Evolutionary conservation across 2,888 invertebrate species (phyloP), one percentile per base, ranked within the genome.

Genomic region (Luperina testacea): DNA sequence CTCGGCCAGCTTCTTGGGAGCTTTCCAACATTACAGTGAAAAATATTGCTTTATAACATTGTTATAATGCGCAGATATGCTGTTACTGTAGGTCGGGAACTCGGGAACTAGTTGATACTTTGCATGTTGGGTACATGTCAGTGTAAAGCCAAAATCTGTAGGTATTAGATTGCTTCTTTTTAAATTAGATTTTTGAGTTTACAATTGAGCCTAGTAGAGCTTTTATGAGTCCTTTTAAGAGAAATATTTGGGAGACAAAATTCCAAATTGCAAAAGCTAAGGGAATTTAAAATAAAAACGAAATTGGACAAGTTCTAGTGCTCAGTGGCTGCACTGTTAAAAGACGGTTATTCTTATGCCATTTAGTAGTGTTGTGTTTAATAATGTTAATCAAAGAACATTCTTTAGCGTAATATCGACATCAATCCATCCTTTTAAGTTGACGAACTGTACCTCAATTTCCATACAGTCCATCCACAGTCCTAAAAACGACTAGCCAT

Each of bases 1-100:
- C 27, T 68, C 15, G 48, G n/a, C 69, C 78, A 65, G 74, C 70
- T 78, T 78, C 77, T 73, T 88, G 83, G 75, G 76, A 70, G 59
- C 68, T 71, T 77, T 82, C 76, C 76, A 82, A 78, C 45, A 63
- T 27, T 48, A 38, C 20, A 59, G 48, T 38, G 53, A 79, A 51
- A 75, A 61, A 72, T 72, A 76, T 75, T 68, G 38, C 24, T 24
- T 4, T 64, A 15, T 72, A 59, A 68, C 63, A 5, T 67, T 77
- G 42, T 65, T 65, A 15, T 45, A 59, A 32, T 42, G 51, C 51
- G 27, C 7, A 42, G 24, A 70, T 17, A 42, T 51, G 48, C 24
- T 51, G 8, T 42, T 78, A 38, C 11, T 38, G 27, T 65, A 51
- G 42, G 32, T 63, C 59, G 20, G 61, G 24, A 61, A 48, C 4